Percentiles rank a stretch among this genome's conserved stretches.
Conservation (phyloP, 2,888 invertebrate genomes). For the Kryphioiulus occultus region DNA sequence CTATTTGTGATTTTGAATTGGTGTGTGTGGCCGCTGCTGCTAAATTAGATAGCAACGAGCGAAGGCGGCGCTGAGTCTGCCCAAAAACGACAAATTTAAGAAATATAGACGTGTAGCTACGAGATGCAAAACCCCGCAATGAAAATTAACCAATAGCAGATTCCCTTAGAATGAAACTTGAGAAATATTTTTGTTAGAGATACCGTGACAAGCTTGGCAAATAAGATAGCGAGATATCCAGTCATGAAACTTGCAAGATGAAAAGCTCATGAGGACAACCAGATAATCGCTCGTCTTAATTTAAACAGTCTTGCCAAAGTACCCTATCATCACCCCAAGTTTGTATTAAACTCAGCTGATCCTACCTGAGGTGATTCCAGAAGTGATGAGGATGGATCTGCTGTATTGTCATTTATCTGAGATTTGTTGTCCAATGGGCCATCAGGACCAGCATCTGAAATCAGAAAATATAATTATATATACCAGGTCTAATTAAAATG, state of each 20-base stretch:
- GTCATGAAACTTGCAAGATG: too few relatives aligned
- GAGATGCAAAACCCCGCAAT: background rate
- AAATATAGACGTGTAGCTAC: background rate
- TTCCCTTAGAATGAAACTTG: too few relatives aligned
- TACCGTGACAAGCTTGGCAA: too few relatives aligned
- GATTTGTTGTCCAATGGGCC: background rate
- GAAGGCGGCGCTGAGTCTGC: slow-evolving; percentile 49
- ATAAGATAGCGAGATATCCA: too few relatives aligned
- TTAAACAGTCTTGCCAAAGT: too few relatives aligned
- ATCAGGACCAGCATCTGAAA: background rate
- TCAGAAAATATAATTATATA: background rate
- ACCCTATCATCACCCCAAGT: too few relatives aligned
- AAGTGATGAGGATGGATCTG: background rate
- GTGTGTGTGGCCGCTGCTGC: slow-evolving; percentile 59
- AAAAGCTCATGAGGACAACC: too few relatives aligned
- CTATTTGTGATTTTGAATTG: slow-evolving; percentile 52
- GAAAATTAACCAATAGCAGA: background rate
- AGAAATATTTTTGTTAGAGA: background rate
- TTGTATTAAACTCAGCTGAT: too few relatives aligned
- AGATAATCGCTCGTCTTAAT: too few relatives aligned
- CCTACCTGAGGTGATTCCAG: slow-evolving; percentile 9
- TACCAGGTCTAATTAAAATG: too few relatives aligned
- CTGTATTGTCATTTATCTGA: background rate
- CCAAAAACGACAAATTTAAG: slow-evolving; percentile 24
- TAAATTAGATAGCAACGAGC: slow-evolving; percentile 57